Evolutionary conservation across 2,888 invertebrate species (phyloP), one percentile per base, ranked within the genome.

Genomic region (Calliopum simillimum): DNA sequence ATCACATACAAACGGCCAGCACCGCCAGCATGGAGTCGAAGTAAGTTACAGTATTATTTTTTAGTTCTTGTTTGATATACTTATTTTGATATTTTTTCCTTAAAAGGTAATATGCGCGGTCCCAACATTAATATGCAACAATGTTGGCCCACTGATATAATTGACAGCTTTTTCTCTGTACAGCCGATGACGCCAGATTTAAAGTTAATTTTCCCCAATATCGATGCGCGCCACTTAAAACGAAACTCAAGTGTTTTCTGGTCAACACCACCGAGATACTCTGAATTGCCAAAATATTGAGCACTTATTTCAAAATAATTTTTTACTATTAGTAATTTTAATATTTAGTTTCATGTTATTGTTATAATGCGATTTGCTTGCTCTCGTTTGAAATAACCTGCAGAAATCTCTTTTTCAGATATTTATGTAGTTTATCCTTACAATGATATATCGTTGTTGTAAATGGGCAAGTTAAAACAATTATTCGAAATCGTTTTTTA

Each of bases 221-320:
- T 93, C 74, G 91, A 91, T 83, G 88, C 90, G 62, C 87, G 87
- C 59, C 87, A 89, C 51, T 86, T 93, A 78, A 90, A 91, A 82
- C 88, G 93, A 53, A 92, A 92, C 49, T 93, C 93, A 0, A 92
- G 92, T 78, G 93, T 92, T 53, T 88, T 91, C 67, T 94, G 94
- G 94, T 89, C 90, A 75, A 91, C 91, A 12, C 92, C 93, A 58
- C 92, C 92, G 1, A 85, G 90, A 55, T 90, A 89, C 80, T 89
- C 90, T 3, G 87, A 89, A 79, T 84, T 90, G 80, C 83, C 85
- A 55, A 86, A 86, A 76, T 84, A 86, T 76, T 86, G 78, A 74
- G 67, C 56, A 19, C 16, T 19, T 11, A 19, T 19, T 13, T 56
- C 1, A 12, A 56, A 14, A 14, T 21, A 16, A 21, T 1, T 23